Evolutionary conservation across 2,113 vertebrate genomes (phyloP).

Genomic region (Bos taurus): ARS-UCD2.0 NC_037351.1:42169501-42170000

Average conservation of each 20-base stretch:
- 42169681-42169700: neutral
- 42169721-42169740: neutral
- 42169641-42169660: neutral
- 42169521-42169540: neutral
- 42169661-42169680: neutral
- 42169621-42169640: neutral
- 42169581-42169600: neutral
- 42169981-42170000: neutral
- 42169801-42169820: neutral
- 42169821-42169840: slow-evolving; percentile 22
- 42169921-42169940: neutral
- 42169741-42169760: neutral
- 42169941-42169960: neutral
- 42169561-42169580: neutral
- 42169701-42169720: neutral
- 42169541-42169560: neutral
- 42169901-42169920: neutral
- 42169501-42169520: neutral
- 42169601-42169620: neutral
- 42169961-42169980: neutral
- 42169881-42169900: neutral
- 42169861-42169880: slow-evolving; percentile 1
- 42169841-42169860: slow-evolving; percentile 21
- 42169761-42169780: neutral
- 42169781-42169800: neutral